These are phyloP conservation scores for Aythya baeri DNA, from an alignment of 2,113 vertebrate species.

Conservation along the genomic window DNA sequence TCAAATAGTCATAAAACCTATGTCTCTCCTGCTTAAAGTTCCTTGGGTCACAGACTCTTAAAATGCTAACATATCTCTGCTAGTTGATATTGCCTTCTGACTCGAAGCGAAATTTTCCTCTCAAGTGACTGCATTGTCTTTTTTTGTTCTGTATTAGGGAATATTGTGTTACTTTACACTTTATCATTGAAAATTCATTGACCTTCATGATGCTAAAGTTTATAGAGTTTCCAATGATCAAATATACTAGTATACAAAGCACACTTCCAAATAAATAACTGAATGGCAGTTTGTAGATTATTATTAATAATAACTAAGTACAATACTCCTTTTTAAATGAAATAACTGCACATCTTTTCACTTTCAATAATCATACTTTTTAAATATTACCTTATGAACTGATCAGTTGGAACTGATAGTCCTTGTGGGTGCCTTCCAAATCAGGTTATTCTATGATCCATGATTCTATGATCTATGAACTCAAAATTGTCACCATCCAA, in stretches of 20 bases:
- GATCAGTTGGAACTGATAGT: too few relatives aligned
- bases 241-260: not conserved
- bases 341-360: not conserved
- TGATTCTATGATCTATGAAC: too few relatives aligned
- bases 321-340: not conserved
- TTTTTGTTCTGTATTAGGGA: not conserved
- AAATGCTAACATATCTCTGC: slow-evolving; percentile 24
- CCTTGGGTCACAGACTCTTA: slow-evolving; percentile 3
- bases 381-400: not conserved
- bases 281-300: not conserved
- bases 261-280: not conserved
- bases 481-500: not conserved
- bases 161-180: not conserved
- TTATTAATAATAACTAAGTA: not conserved
- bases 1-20: slow-evolving; percentile 25
- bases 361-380: not conserved
- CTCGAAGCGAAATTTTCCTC: not conserved
- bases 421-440: too few relatives aligned
- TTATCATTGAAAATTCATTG: not conserved
- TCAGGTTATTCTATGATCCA: too few relatives aligned
- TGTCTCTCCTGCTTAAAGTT: slow-evolving; percentile 1
- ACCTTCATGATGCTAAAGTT: not conserved
- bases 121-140: not conserved
- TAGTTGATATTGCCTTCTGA: slow-evolving; percentile 12
- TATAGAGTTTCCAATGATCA: not conserved